Conservation (phyloP, 2,113 vertebrate genomes). For the human (Homo sapiens) region DNA sequence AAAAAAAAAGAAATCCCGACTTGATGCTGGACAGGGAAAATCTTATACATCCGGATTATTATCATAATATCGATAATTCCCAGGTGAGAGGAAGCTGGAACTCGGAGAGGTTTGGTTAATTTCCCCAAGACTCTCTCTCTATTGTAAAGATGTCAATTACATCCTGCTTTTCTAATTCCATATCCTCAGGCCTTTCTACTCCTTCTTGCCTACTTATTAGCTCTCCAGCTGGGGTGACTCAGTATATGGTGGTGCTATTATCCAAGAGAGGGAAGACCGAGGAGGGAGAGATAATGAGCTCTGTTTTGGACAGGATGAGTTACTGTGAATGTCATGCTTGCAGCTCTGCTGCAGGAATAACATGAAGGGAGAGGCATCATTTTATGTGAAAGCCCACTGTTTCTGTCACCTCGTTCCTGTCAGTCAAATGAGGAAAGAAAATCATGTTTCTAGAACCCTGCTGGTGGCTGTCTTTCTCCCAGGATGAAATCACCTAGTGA, state of each 20-base stretch:
- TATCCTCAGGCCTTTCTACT: not conserved
- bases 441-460: constrained; percentile 60
- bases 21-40: not conserved
- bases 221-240: constrained; percentile 21
- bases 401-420: constrained; percentile 70
- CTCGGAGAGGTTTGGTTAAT: not conserved
- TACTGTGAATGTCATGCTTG: not conserved
- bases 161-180: not conserved
- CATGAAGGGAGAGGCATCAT: constrained; percentile 56
- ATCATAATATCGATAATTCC: not conserved
- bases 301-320: constrained; percentile 42
- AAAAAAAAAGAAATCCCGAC: not conserved
- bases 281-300: constrained; percentile 52
- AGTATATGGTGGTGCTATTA: not conserved
- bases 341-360: not conserved
- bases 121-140: not conserved
- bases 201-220: constrained; percentile 43
- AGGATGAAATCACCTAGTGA: constrained; percentile 27
- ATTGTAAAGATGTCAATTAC: not conserved
- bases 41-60: not conserved
- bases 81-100: not conserved
- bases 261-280: not conserved
- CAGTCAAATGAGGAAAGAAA: constrained; percentile 67
- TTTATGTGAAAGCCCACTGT: constrained; percentile 49
- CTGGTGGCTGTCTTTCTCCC: constrained; percentile 65